A percentile compares a stretch with the other conserved stretches of the same genome.
These are phyloP conservation scores for Entomyzon cyanotis DNA, from an alignment of 2,113 vertebrate genomes.

Conservation along the genomic window DNA sequence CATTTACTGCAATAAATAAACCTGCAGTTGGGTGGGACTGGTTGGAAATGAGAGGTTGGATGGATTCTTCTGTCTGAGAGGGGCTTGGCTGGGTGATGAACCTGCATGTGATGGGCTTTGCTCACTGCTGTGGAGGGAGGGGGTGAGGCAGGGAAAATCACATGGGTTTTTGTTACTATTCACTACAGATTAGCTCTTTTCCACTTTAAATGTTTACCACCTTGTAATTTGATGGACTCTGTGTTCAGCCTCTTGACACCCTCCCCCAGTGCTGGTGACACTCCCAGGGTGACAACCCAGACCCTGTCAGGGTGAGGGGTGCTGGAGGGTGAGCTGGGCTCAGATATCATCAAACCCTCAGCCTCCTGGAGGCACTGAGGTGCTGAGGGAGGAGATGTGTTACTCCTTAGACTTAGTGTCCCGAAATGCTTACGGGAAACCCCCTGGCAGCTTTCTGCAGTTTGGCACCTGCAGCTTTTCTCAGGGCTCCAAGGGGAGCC, in stretches of 20 bases:
- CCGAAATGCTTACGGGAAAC: neutral
- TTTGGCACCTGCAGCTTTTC: neutral
- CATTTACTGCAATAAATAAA: neutral
- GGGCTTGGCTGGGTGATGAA: neutral
- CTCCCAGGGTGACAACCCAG: fast-evolving
- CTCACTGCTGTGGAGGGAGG: fast-evolving
- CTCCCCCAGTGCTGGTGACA: neutral
- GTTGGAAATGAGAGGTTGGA: neutral
- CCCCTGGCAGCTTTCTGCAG: neutral
- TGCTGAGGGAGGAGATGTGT: neutral
- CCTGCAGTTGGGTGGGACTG: neutral
- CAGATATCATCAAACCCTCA: neutral
- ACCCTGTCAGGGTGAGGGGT: neutral
- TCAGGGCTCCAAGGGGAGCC: neutral
- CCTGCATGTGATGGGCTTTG: fast-evolving
- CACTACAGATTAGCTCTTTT: neutral
- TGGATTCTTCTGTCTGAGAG: neutral
- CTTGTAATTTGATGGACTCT: neutral
- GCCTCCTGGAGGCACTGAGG: fast-evolving
- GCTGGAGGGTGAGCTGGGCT: neutral
- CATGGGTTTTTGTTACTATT: fast-evolving
- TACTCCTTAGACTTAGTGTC: too few relatives aligned
- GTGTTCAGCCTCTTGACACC: neutral
- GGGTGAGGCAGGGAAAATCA: neutral
- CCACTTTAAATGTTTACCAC: neutral